Conservation (phyloP, 37 sponge, comb jelly and placozoan species). For the Halichondria panicea region DNA sequence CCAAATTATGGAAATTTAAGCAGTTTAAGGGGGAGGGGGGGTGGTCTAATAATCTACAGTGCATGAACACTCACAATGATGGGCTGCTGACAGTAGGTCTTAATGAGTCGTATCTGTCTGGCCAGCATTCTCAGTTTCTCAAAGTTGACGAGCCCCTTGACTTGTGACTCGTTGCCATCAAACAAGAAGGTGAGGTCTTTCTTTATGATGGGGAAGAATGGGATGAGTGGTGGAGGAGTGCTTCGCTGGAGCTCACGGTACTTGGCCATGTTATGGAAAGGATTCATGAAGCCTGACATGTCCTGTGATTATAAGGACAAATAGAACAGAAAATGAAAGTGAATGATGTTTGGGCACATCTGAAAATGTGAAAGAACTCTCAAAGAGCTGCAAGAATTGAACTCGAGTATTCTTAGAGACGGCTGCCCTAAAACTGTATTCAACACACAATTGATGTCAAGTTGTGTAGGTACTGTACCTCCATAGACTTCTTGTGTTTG, state of each 20-base stretch:
- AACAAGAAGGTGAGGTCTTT: constrained; percentile 94
- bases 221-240: constrained; percentile 80
- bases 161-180: constrained; percentile 76
- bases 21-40: not conserved
- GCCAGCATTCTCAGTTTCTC: constrained; percentile 89
- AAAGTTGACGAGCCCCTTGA: constrained; percentile 91
- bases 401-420: too few species aligned
- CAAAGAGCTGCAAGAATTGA: too few species aligned
- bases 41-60: not conserved
- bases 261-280: constrained; percentile 95
- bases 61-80: constrained; percentile 38
- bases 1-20: too few species aligned
- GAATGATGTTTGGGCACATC: not conserved
- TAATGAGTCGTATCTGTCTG: constrained; percentile 64
- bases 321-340: not conserved
- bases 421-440: too few species aligned
- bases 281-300: constrained; percentile 78
- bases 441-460: too few species aligned
- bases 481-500: constrained; percentile 72
- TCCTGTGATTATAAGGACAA: constrained; percentile 48
- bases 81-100: constrained; percentile 49
- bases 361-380: not conserved
- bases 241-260: constrained; percentile 83
- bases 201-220: constrained; percentile 96
- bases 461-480: too few species aligned